Evolutionary conservation across 2,113 vertebrate genomes (phyloP).

Genomic region (Vulpes vulpes): DNA sequence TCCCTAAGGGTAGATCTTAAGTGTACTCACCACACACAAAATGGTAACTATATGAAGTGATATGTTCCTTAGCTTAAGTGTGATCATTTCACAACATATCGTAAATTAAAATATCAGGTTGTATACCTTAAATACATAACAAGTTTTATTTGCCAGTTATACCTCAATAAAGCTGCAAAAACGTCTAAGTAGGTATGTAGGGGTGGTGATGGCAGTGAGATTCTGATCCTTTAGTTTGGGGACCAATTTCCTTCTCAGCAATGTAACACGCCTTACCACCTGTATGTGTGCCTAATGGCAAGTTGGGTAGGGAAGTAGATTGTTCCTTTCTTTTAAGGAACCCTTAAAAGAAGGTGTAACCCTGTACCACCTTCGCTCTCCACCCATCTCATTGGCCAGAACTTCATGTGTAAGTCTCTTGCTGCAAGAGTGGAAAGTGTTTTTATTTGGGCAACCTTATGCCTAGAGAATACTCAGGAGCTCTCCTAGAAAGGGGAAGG

Average conservation of each 20-base stretch:
- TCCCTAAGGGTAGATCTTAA: neutral
- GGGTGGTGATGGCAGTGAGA: neutral
- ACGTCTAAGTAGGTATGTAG: neutral
- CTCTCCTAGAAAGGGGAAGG: neutral
- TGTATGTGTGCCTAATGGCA: neutral
- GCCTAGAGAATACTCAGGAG: neutral
- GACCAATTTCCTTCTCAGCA: neutral
- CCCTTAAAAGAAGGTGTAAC: neutral
- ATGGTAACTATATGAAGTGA: neutral
- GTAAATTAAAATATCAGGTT: neutral
- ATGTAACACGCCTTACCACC: neutral
- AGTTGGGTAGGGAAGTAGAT: neutral
- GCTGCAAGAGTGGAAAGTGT: neutral
- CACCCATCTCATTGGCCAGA: neutral
- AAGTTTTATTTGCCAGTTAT: neutral
- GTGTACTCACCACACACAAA: neutral
- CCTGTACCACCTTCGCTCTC: neutral
- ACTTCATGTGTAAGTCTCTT: neutral
- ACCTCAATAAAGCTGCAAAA: neutral
- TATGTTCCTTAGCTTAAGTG: neutral
- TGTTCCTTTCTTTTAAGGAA: neutral
- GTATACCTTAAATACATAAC: neutral
- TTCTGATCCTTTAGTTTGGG: no score
- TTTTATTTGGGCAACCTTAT: neutral
- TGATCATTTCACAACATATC: neutral